phyloP scores from a whole-genome alignment of 2,888 invertebrate genomes.

The Cantharis nigra region DNA sequence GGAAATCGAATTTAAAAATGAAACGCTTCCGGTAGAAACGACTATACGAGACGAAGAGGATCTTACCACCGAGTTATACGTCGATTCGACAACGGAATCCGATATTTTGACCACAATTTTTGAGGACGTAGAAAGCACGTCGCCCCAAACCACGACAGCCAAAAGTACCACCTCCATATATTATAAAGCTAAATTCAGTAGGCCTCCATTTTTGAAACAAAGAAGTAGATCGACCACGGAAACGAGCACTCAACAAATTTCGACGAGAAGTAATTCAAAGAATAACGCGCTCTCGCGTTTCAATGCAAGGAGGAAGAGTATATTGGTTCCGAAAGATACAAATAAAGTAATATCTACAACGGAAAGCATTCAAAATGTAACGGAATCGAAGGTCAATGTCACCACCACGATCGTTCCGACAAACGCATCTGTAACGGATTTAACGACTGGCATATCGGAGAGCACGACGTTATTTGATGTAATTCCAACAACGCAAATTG shows the following conservation, averaged over 20 bases:
- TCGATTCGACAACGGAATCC: neutral
- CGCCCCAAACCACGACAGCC: neutral
- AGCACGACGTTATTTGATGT: neutral
- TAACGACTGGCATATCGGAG: neutral
- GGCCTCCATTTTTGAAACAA: conserved; percentile 13
- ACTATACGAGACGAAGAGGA: neutral
- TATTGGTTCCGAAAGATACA: neutral
- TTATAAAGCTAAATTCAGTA: conserved; percentile 13
- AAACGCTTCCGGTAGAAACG: neutral
- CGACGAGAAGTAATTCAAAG: neutral
- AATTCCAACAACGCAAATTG: neutral
- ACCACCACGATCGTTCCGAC: neutral
- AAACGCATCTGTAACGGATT: neutral
- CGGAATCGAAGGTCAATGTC: neutral
- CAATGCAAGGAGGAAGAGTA: neutral
- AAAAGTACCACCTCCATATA: conserved; percentile 13
- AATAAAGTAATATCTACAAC: neutral
- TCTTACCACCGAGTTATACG: neutral
- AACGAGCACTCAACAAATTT: neutral
- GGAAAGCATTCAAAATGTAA: neutral
- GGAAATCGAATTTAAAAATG: neutral
- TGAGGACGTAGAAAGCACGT: neutral
- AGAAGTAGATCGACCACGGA: conserved; percentile 5
- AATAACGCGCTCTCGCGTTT: neutral
- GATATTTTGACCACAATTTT: neutral